These are phyloP conservation scores for Panagrolaimus sp. DNA, from an alignment of 1,140 invertebrate species.

Conservation along the genomic window DNA sequence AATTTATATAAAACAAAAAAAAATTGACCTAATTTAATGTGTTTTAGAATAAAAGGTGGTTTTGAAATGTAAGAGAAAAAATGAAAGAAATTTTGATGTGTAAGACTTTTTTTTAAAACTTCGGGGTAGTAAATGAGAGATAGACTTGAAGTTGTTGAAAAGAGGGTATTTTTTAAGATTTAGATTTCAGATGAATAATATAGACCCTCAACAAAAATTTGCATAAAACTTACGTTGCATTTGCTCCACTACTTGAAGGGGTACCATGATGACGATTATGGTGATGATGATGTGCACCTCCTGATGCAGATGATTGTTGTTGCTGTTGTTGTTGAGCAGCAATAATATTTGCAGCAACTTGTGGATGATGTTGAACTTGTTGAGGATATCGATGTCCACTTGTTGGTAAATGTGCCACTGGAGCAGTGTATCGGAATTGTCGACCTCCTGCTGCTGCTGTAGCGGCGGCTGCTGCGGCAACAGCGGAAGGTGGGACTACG, in stretches of 20 bases:
- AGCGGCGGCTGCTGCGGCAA: neutral
- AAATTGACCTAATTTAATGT: too few relatives aligned
- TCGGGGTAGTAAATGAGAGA: too few relatives aligned
- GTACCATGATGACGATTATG: slow-evolving; percentile 11
- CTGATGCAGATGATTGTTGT: neutral
- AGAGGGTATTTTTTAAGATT: neutral
- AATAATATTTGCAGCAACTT: too few relatives aligned
- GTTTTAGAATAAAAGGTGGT: too few relatives aligned
- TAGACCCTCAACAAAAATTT: too few relatives aligned
- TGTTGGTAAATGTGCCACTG: neutral
- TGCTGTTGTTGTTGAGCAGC: neutral
- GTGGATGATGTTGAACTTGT: too few relatives aligned
- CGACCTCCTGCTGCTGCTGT: neutral
- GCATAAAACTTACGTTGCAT: too few relatives aligned
- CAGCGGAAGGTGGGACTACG: neutral
- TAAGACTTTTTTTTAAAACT: too few relatives aligned
- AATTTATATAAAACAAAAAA: too few relatives aligned
- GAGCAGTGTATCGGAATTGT: neutral
- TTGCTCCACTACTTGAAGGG: neutral
- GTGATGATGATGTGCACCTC: neutral
- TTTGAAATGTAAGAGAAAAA: too few relatives aligned
- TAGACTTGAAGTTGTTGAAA: neutral
- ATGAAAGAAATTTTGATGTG: too few relatives aligned
- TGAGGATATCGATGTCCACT: slow-evolving; percentile 9
- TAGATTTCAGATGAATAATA: too few relatives aligned